phyloP scores from a whole-genome alignment of 2,888 invertebrate species.

The Calliphora vomitoria region DNA sequence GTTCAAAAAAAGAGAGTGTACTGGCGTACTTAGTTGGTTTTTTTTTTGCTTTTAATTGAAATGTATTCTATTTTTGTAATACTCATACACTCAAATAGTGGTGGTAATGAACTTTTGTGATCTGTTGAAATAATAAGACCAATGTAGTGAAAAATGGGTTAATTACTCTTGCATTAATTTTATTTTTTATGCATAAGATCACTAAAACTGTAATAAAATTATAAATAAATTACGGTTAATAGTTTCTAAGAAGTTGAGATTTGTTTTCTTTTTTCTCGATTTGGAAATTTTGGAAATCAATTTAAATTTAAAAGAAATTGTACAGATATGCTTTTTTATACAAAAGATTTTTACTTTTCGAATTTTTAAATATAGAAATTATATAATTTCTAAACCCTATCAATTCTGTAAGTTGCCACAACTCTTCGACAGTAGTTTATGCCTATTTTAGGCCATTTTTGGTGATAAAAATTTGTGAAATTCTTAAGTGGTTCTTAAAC shows the following conservation, averaged over 20 bases:
- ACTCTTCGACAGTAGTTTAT: no score
- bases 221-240: background rate
- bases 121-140: conserved; percentile 27
- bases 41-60: background rate
- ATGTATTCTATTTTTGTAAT: background rate
- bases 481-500: no score
- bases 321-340: no score
- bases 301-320: no score
- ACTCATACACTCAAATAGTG: background rate
- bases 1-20: background rate
- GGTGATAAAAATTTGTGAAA: no score
- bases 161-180: conserved; percentile 38
- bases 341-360: no score
- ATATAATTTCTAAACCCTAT: no score
- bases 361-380: no score
- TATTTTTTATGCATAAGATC: background rate
- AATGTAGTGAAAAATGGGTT: conserved; percentile 45
- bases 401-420: no score
- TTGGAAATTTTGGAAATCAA: no score
- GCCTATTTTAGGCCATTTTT: no score
- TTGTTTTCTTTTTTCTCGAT: background rate
- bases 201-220: background rate
- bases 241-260: background rate
- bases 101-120: conserved; percentile 49
- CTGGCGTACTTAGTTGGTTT: background rate